Percentiles rank a stretch among this genome's conserved stretches.
These are phyloP conservation scores for Colaptes auratus DNA, from an alignment of 2,113 vertebrate genomes.

Conservation along the genomic window DNA sequence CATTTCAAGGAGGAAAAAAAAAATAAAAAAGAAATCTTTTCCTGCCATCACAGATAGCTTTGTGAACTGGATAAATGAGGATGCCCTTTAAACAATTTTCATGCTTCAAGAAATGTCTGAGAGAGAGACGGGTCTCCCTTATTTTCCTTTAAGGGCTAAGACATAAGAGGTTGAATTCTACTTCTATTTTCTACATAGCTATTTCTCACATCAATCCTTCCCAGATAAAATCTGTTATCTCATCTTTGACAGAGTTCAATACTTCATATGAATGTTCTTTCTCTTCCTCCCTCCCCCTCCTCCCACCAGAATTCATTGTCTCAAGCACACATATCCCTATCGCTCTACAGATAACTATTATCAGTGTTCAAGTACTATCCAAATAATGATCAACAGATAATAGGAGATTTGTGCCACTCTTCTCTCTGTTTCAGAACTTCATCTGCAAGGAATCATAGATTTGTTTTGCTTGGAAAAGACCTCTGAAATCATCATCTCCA, in stretches of 20 bases:
- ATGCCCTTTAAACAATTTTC: constrained; percentile 65
- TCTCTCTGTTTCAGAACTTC: not conserved
- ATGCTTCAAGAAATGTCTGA: constrained; percentile 46
- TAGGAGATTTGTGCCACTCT: not conserved
- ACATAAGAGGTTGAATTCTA: constrained; percentile 42
- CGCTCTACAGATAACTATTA: not conserved
- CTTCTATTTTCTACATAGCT: not conserved
- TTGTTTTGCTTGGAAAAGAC: no score
- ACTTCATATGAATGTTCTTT: not conserved
- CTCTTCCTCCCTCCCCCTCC: no score
- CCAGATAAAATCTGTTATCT: not conserved
- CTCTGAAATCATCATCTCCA: no score
- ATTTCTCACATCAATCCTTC: not conserved
- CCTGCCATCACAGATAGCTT: constrained; percentile 67
- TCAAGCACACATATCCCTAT: not conserved
- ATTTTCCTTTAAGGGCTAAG: constrained; percentile 45
- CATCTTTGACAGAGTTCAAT: not conserved
- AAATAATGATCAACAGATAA: not conserved
- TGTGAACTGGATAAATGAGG: constrained; percentile 67
- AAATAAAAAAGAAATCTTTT: constrained; percentile 55
- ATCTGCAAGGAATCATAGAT: not conserved
- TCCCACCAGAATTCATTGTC: not conserved
- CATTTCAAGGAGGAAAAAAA: constrained; percentile 37
- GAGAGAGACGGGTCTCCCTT: constrained; percentile 34
- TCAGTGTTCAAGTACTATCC: not conserved